Percentiles rank a stretch among this genome's conserved stretches.
These are phyloP conservation scores for Hyalella azteca DNA, from an alignment of 2,888 invertebrate genomes.

Conservation along the genomic window DNA sequence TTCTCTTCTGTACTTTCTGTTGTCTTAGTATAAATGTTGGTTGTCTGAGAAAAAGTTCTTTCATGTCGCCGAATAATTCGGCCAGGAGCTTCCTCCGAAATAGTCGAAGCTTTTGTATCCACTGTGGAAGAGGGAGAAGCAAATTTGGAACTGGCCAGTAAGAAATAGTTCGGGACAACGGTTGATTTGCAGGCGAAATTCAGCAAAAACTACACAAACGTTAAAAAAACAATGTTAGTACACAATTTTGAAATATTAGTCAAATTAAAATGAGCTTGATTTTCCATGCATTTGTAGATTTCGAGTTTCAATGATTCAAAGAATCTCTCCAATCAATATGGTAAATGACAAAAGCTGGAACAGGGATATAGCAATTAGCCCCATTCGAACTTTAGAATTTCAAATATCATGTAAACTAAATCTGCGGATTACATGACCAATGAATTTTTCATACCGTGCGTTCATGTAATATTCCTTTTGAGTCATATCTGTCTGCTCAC, in stretches of 20 bases:
- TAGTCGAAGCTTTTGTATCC: conserved; percentile 3
- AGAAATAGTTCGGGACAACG: background rate
- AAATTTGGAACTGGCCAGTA: background rate
- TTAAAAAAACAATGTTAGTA: conserved; percentile 19
- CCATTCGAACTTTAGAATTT: no score
- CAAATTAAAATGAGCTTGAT: conserved; percentile 12
- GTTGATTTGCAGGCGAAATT: background rate
- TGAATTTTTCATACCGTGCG: no score
- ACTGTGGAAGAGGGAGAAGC: conserved; percentile 36
- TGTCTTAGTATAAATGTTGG: conserved; percentile 52
- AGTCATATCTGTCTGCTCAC: no score
- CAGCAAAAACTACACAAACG: background rate
- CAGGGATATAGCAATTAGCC: no score
- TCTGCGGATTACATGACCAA: no score
- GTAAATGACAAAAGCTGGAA: no score
- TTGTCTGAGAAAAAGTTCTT: conserved; percentile 54
- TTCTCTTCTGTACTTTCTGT: conserved; percentile 23
- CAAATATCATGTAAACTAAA: no score
- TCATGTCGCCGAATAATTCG: conserved; percentile 47
- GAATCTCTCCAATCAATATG: no score
- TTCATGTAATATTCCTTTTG: no score
- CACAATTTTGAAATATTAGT: background rate
- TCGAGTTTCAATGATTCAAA: no score
- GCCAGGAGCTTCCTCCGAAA: conserved; percentile 20
- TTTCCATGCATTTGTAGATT: conserved; percentile 28